Evolutionary conservation across 2,888 invertebrate genomes (phyloP), one percentile per base, ranked within the genome.

Genomic region (Thereva nobilitata): DNA sequence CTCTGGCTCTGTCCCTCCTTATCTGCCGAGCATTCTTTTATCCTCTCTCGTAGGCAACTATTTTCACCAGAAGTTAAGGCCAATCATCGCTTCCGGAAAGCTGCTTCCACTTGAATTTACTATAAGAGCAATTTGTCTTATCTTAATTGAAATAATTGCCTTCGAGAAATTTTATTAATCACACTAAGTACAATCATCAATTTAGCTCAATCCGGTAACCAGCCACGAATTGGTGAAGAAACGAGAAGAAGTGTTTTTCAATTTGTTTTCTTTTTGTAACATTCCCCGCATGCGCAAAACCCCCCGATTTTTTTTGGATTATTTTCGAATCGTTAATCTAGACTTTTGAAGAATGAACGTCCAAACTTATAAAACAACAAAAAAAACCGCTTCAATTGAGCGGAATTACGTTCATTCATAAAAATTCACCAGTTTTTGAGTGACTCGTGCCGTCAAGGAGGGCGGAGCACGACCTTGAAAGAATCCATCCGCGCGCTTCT

Each of bases 401-500:
- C 52, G 57, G 54, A 64, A 64, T 68, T 68, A 65, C 68, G 68
- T 68, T 64, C 68, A 68, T 68, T 68, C 68, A 68, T 68, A 68
- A 68, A 68, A 53, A 68, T 68, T 68, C 23, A 23, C 23, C 23
- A 23, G 23, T 23, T 23, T 23, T 23, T 23, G 23, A 23, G 23
- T 64, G 64, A 64, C 68, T 64, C 59, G 64, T 68, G 64, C 68
- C 64, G 41, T 53, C 53, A 65, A 38, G 53, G 47, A 45, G 12
- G 45, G 38, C 57, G 38, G 38, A 37, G 47, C 52, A 37, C 53
- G 68, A 68, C 68, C 68, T 68, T 68, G 68, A 47, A 53, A 35
- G 65, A 53, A 59, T 52, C 59, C 64, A 59, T 23, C 23, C 23
- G 23, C 23, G 23, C 23, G 23, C 23, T 23, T 23, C 23, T 23